Percentiles rank a stretch among this genome's conserved stretches.
Conservation (phyloP, 2,113 vertebrate genomes). For the Calyptommatus sinebrachiatus region DNA sequence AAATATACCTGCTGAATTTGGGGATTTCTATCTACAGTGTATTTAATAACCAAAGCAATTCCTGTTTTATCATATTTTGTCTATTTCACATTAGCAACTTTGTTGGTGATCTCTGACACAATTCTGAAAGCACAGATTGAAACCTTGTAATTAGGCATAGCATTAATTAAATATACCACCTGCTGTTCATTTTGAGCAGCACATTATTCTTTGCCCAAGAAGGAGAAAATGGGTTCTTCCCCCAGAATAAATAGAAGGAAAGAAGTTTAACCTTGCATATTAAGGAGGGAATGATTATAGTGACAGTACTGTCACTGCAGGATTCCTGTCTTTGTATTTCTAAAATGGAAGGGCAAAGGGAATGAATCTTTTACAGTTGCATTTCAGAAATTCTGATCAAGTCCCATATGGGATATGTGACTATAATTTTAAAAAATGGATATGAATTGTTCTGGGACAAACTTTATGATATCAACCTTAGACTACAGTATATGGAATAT, state of each 20-base stretch:
- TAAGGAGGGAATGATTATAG: neutral
- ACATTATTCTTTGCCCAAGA: slow-evolving; percentile 17
- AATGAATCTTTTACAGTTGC: too few species aligned
- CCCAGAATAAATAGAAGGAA: slow-evolving; percentile 16
- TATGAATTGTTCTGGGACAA: neutral
- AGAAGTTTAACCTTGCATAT: neutral
- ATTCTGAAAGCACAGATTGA: too few species aligned
- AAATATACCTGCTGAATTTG: too few species aligned
- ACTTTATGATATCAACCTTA: slow-evolving; percentile 5
- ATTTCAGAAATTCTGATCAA: neutral
- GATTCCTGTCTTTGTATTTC: slow-evolving; percentile 22
- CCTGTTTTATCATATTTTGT: too few species aligned
- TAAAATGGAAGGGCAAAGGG: neutral
- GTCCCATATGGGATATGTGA: neutral
- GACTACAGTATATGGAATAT: neutral
- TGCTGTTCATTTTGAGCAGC: neutral
- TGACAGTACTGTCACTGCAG: neutral
- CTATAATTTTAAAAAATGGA: neutral
- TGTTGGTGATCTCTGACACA: too few species aligned
- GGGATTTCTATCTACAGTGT: too few species aligned
- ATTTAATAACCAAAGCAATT: too few species aligned
- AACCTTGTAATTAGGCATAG: slow-evolving; percentile 5
- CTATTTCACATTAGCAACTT: too few species aligned
- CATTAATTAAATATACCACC: slow-evolving; percentile 2
- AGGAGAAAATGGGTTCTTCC: slow-evolving; percentile 6